phyloP scores from a whole-genome alignment of 2,888 invertebrate genomes.

The Athrips mouffetella region DNA sequence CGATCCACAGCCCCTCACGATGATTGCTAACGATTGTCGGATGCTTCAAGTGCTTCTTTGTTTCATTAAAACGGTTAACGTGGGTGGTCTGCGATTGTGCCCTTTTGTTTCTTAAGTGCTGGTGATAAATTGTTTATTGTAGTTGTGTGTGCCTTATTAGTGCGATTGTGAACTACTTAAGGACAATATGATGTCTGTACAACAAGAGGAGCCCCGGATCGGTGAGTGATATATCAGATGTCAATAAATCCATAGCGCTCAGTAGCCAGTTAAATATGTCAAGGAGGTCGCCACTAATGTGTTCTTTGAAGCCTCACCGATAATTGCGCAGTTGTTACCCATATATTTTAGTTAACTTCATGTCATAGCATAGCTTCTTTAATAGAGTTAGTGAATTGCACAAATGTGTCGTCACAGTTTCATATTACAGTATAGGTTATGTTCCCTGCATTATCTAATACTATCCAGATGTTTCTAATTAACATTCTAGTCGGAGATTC shows the following conservation, averaged over 20 bases:
- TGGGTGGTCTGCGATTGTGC: conserved; percentile 37
- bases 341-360: conserved; percentile 49
- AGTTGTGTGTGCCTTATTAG: conserved; percentile 28
- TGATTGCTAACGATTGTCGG: conserved; percentile 41
- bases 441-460: background rate
- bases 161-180: conserved; percentile 4
- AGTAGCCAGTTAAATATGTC: conserved; percentile 36
- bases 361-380: conserved; percentile 41
- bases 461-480: background rate
- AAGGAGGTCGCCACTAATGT: conserved; percentile 58
- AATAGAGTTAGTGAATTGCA: background rate
- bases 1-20: conserved; percentile 32
- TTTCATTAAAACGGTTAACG: conserved; percentile 40
- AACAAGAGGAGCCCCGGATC: conserved; percentile 37
- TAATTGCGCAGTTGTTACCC: conserved; percentile 63
- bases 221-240: conserved; percentile 44
- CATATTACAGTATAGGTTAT: background rate
- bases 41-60: conserved; percentile 45
- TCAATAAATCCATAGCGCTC: conserved; percentile 19
- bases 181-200: conserved; percentile 42
- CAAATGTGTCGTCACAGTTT: background rate
- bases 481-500: background rate
- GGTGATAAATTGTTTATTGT: conserved; percentile 32
- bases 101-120: conserved; percentile 35
- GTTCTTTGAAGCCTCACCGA: conserved; percentile 55